phyloP scores from a whole-genome alignment of 2,113 vertebrate genomes.

The Apus apus region DNA sequence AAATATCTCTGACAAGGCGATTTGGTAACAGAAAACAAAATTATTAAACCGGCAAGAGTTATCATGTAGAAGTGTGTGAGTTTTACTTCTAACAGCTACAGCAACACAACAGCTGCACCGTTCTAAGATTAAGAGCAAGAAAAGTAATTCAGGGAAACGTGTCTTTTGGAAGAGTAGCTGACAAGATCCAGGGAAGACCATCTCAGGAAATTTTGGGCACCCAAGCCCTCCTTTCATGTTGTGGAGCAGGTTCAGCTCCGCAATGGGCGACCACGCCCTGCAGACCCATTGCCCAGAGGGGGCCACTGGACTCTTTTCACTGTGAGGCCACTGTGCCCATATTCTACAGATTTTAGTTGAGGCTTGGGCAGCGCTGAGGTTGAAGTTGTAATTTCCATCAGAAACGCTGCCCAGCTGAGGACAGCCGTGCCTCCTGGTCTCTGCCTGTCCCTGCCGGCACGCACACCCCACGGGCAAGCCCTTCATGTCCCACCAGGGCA shows the following conservation, averaged over 20 bases:
- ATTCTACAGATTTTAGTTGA: background rate
- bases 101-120: background rate
- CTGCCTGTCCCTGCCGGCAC: background rate
- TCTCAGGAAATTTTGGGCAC: background rate
- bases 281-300: background rate
- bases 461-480: rapidly evolving
- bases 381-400: background rate
- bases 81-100: background rate
- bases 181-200: background rate
- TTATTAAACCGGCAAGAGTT: background rate
- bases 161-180: background rate
- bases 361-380: rapidly evolving
- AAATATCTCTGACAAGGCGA: background rate
- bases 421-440: background rate
- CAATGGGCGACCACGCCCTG: rapidly evolving
- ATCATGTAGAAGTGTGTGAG: background rate
- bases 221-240: background rate
- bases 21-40: background rate
- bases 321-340: rapidly evolving
- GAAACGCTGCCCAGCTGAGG: background rate
- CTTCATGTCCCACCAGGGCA: background rate
- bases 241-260: background rate
- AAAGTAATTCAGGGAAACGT: background rate
- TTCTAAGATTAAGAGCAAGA: background rate
- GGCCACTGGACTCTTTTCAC: rapidly evolving